Percentiles rank a stretch among this genome's conserved stretches.
These are phyloP conservation scores for Drosophila multiciliata DNA, from an alignment of 2,888 invertebrate genomes.

Conservation along the genomic window DNA sequence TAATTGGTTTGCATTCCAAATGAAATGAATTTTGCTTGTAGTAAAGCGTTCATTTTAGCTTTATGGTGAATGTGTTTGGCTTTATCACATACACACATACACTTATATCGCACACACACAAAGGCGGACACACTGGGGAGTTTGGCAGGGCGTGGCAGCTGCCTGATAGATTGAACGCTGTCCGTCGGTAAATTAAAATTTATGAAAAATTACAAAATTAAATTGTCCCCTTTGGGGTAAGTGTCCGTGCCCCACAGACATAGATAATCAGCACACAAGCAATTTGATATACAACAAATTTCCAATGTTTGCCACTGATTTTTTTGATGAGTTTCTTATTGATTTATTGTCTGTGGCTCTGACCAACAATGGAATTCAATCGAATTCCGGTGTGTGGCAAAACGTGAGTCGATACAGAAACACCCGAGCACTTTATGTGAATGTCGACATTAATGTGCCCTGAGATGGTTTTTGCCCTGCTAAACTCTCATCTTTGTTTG, in stretches of 20 bases:
- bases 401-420: constrained; percentile 13
- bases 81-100: constrained; percentile 2
- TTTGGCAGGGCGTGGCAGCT: not conserved
- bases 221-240: not conserved
- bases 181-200: not conserved
- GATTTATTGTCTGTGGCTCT: constrained; percentile 57
- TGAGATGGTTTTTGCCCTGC: constrained; percentile 36
- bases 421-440: constrained; percentile 13
- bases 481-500: constrained; percentile 37
- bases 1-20: constrained; percentile 66
- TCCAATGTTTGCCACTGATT: constrained; percentile 59
- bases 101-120: not conserved
- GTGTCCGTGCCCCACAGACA: not conserved
- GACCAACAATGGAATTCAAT: constrained; percentile 38
- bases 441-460: constrained; percentile 37
- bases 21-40: constrained; percentile 32
- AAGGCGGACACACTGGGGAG: not conserved
- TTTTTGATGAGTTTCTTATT: constrained; percentile 73
- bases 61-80: constrained; percentile 14
- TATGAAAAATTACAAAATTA: not conserved
- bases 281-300: constrained; percentile 55
- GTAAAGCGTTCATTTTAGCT: constrained; percentile 28
- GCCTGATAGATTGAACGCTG: not conserved
- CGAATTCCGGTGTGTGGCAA: constrained; percentile 31
- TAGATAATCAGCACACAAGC: constrained; percentile 47